These are phyloP conservation scores for Phoxinus dragarum DNA, from an alignment of 2,797 vertebrate genomes.

Conservation along the genomic window DNA sequence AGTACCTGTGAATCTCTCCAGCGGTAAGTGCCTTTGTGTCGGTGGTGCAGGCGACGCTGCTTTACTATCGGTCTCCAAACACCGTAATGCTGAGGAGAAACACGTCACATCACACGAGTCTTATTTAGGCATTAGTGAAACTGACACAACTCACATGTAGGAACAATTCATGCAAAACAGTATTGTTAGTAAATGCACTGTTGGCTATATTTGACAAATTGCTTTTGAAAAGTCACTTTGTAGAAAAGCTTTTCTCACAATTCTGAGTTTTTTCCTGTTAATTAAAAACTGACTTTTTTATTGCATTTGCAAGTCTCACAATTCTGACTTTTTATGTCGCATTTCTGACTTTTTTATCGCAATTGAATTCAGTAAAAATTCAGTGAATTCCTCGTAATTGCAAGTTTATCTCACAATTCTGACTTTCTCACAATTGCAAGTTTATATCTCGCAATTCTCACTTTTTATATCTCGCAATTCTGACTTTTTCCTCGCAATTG, in stretches of 20 bases:
- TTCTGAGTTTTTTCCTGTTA: too few species aligned
- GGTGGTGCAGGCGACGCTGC: conserved; percentile 33
- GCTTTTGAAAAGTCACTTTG: background rate
- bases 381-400: too few species aligned
- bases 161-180: background rate
- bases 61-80: conserved; percentile 23
- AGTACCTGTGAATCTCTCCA: conserved; percentile 56
- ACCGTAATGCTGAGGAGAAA: conserved; percentile 40
- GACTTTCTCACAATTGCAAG: too few species aligned
- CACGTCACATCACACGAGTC: background rate
- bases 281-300: too few species aligned
- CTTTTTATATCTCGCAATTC: too few species aligned
- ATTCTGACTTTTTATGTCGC: too few species aligned
- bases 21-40: conserved; percentile 17
- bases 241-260: background rate
- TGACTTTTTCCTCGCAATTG: too few species aligned
- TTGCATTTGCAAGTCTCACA: fast-evolving
- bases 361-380: too few species aligned
- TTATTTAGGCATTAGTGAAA: background rate
- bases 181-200: background rate
- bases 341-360: too few species aligned
- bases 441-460: too few species aligned
- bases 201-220: background rate
- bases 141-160: background rate
- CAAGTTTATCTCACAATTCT: too few species aligned